Percentiles rank a stretch among this genome's conserved stretches.
These are phyloP conservation scores for Toxotes chatareus DNA, from an alignment of 2,113 vertebrate genomes.

Conservation along the genomic window DNA sequence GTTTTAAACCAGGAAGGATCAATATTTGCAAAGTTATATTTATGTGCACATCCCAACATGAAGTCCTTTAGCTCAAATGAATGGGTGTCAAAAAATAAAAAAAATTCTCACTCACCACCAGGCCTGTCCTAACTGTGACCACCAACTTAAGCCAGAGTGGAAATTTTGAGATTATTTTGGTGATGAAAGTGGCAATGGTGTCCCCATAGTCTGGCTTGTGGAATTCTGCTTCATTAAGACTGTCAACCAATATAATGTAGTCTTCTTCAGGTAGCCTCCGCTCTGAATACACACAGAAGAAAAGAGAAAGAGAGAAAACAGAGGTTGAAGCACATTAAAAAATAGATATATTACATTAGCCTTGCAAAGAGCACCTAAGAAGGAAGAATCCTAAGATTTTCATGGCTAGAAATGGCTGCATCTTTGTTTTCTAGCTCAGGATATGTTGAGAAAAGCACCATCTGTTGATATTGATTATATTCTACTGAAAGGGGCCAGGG, in stretches of 20 bases:
- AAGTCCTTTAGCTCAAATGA: background rate
- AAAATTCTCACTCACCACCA: constrained; percentile 91
- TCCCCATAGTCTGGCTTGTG: constrained; percentile 99
- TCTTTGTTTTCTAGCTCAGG: constrained; percentile 34
- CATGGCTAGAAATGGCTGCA: background rate
- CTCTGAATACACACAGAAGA: constrained; percentile 81
- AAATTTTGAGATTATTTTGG: constrained; percentile 92
- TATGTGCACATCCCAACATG: background rate
- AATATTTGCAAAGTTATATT: background rate
- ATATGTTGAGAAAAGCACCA: constrained; percentile 41
- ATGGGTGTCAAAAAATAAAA: background rate
- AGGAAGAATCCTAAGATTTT: background rate
- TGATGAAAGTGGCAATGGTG: constrained; percentile 94
- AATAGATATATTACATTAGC: constrained; percentile 12
- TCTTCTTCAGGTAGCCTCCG: constrained; percentile 94
- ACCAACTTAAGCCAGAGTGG: constrained; percentile 96
- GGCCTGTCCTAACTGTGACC: constrained; percentile 93
- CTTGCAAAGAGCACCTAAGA: background rate
- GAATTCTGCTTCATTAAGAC: constrained; percentile 98
- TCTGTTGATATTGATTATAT: constrained; percentile 60
- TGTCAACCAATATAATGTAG: constrained; percentile 95
- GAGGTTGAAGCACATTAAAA: background rate
- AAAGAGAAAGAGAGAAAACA: background rate
- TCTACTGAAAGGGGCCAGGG: constrained; percentile 45
- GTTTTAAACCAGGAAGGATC: background rate